Conservation (phyloP, 2,888 invertebrate species). For the Eucera pruinosa region DNA sequence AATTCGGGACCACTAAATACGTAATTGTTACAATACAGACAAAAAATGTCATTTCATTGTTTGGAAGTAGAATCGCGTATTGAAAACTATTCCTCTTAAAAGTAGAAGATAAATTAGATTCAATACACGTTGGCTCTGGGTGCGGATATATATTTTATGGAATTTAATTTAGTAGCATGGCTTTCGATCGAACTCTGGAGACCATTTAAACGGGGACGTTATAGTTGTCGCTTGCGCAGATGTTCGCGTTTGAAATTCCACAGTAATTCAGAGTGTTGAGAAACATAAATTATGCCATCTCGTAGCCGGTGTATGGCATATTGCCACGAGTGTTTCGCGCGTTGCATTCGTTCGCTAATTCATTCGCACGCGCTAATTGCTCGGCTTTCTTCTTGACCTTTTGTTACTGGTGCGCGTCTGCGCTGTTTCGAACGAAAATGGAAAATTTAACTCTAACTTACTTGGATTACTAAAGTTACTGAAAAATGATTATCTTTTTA, state of each 20-base stretch:
- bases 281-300: conserved; percentile 37
- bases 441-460: conserved; percentile 6
- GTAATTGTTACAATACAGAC: no score
- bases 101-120: no score
- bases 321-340: conserved; percentile 28
- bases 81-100: no score
- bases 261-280: conserved; percentile 21
- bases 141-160: background rate
- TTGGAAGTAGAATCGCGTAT: no score
- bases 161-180: background rate
- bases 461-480: no score
- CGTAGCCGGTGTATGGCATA: conserved; percentile 4
- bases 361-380: conserved; percentile 69
- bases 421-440: background rate
- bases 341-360: conserved; percentile 54
- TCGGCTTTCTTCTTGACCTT: conserved; percentile 47
- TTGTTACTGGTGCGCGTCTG: conserved; percentile 26
- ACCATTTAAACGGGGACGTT: background rate
- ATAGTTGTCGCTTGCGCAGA: background rate
- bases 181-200: background rate
- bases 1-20: no score
- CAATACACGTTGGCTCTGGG: no score
- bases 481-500: no score
- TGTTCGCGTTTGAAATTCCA: conserved; percentile 29
- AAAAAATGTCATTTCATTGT: no score